Conservation (phyloP, 2,888 invertebrate genomes). For the Pyrrhia umbra region DNA sequence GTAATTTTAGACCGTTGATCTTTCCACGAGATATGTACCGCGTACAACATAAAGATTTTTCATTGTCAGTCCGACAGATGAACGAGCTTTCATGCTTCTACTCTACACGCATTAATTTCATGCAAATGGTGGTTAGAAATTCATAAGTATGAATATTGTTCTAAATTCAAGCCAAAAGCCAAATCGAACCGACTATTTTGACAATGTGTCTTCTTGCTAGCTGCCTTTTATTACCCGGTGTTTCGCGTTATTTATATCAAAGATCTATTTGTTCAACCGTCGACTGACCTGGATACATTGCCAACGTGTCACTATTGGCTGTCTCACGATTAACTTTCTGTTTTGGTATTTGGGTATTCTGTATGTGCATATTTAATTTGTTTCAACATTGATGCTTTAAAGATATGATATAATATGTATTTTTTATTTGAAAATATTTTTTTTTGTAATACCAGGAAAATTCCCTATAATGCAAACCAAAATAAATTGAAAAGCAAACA, state of each 20-base stretch:
- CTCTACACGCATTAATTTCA: conserved; percentile 39
- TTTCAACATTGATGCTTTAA: neutral
- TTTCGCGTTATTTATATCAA: conserved; percentile 86
- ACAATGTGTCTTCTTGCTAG: conserved; percentile 74
- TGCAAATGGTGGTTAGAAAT: neutral
- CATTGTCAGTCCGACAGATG: conserved; percentile 66
- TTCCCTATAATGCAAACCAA: neutral
- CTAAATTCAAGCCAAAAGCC: no score
- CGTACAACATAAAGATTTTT: conserved; percentile 71
- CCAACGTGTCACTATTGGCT: conserved; percentile 74
- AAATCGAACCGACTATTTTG: neutral
- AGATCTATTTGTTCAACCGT: conserved; percentile 87
- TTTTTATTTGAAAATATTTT: no score
- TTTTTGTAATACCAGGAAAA: no score
- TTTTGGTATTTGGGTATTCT: conserved; percentile 25
- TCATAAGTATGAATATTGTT: neutral
- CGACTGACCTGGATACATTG: conserved; percentile 84
- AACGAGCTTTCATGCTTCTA: conserved; percentile 41
- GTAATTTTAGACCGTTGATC: conserved; percentile 76
- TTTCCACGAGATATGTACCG: conserved; percentile 67
- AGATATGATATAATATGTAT: neutral
- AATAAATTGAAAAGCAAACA: conserved; percentile 7
- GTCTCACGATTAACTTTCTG: conserved; percentile 48
- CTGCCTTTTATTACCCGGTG: conserved; percentile 68
- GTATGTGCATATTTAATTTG: neutral